A percentile compares a stretch with the other conserved stretches of the same genome.
These are phyloP conservation scores for Aurelia coerulea DNA, from an alignment of 30 jellyfish, hydroid and myxozoan species.

Conservation along the genomic window DNA sequence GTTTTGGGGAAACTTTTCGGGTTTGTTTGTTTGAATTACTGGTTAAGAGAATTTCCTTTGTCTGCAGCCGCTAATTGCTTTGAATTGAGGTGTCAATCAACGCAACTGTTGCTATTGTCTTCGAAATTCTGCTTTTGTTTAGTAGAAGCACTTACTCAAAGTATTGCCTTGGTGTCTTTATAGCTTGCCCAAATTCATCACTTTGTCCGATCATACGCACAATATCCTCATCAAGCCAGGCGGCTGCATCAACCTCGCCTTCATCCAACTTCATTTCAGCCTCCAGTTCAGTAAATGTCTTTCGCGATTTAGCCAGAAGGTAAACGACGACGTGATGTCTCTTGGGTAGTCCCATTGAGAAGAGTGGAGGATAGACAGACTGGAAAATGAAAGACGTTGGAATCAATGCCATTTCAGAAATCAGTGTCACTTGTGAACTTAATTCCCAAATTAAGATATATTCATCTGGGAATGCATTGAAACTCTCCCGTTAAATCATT, in stretches of 20 bases:
- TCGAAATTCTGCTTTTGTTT: no score
- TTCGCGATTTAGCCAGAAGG: conserved; percentile 40
- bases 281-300: conserved; percentile 43
- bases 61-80: no score
- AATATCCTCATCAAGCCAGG: conserved; percentile 67
- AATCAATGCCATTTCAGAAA: no score
- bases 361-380: conserved; percentile 79
- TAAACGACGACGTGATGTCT: conserved; percentile 78
- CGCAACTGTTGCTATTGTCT: no score
- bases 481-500: no score
- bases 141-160: conserved; percentile 38
- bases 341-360: conserved; percentile 69
- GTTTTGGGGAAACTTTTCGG: no score
- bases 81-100: no score
- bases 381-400: conserved; percentile 10
- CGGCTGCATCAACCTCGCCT: conserved; percentile 81
- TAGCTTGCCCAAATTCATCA: conserved; percentile 60
- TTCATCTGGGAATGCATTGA: no score
- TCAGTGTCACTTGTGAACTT: no score
- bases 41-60: no score
- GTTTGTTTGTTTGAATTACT: no score
- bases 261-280: conserved; percentile 51
- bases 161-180: conserved; percentile 51
- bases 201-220: conserved; percentile 53
- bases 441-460: no score